phyloP scores from a whole-genome alignment of 1,140 invertebrate genomes.

The Lepidurus apus region DNA sequence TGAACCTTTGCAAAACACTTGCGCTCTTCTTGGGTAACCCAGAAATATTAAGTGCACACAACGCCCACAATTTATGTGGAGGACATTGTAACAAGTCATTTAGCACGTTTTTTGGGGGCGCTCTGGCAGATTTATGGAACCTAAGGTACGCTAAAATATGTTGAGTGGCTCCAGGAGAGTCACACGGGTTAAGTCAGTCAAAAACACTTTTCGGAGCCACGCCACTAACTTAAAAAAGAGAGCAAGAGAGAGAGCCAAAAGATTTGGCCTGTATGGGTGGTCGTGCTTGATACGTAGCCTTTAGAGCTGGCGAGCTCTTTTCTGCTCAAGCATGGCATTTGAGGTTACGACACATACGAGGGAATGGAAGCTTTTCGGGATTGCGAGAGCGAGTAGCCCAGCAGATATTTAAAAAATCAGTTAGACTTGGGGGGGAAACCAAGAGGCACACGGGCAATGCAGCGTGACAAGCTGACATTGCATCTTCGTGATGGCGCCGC shows the following conservation, averaged over 20 bases:
- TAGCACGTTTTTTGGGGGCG: not conserved
- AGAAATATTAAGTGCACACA: not conserved
- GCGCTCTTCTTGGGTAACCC: not conserved
- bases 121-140: not conserved
- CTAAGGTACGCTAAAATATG: not conserved
- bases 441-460: not conserved
- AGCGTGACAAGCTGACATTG: constrained; percentile 14
- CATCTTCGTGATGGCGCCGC: constrained; percentile 11
- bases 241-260: not conserved
- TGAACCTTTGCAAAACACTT: not conserved
- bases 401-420: not conserved
- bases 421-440: not conserved
- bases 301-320: not conserved
- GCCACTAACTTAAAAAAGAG: not conserved
- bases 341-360: not conserved
- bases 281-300: not conserved
- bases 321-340: not conserved
- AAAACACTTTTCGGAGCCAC: too few species aligned
- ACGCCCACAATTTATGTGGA: not conserved
- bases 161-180: not conserved
- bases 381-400: not conserved
- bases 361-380: not conserved
- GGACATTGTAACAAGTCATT: not conserved
- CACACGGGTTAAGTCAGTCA: not conserved
- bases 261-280: not conserved